Percentiles rank a stretch among this genome's conserved stretches.
Conservation (phyloP, 2,888 invertebrate genomes). For the Parnassius mnemosyne region DNA sequence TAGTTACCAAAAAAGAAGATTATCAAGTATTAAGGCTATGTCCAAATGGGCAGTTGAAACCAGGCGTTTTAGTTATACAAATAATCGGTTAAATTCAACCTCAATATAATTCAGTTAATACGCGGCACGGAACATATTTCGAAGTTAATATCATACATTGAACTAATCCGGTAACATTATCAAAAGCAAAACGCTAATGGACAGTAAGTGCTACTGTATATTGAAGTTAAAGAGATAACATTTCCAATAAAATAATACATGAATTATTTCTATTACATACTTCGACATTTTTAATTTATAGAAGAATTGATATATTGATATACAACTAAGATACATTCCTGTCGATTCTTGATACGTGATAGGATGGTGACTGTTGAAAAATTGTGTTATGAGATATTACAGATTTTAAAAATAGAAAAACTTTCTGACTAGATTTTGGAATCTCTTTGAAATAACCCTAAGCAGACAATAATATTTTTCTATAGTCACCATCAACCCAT, state of each 20-base stretch:
- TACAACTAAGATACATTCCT: too few species aligned
- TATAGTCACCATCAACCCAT: too few species aligned
- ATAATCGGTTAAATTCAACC: conserved; percentile 6
- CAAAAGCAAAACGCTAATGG: conserved; percentile 29
- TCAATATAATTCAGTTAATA: conserved; percentile 9
- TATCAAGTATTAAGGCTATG: too few species aligned
- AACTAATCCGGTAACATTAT: conserved; percentile 19
- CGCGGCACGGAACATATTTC: conserved; percentile 6
- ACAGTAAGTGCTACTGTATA: conserved; percentile 35
- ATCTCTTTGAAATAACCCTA: too few species aligned
- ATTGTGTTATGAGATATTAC: neutral
- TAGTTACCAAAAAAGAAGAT: neutral
- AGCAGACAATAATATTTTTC: too few species aligned
- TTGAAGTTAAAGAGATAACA: conserved; percentile 11
- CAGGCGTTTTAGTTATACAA: neutral
- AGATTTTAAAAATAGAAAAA: too few species aligned
- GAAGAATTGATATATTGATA: too few species aligned
- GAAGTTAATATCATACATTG: conserved; percentile 15
- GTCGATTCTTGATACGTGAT: too few species aligned
- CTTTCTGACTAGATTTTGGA: too few species aligned
- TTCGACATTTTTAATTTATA: too few species aligned
- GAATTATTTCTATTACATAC: too few species aligned
- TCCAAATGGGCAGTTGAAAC: conserved; percentile 1
- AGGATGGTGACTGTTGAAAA: conserved; percentile 5
- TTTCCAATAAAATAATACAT: neutral